A percentile compares a stretch with the other conserved stretches of the same genome.
Evolutionary conservation across 2,888 invertebrate genomes (phyloP).

Genomic region (Tetramorium bicarinatum): DNA sequence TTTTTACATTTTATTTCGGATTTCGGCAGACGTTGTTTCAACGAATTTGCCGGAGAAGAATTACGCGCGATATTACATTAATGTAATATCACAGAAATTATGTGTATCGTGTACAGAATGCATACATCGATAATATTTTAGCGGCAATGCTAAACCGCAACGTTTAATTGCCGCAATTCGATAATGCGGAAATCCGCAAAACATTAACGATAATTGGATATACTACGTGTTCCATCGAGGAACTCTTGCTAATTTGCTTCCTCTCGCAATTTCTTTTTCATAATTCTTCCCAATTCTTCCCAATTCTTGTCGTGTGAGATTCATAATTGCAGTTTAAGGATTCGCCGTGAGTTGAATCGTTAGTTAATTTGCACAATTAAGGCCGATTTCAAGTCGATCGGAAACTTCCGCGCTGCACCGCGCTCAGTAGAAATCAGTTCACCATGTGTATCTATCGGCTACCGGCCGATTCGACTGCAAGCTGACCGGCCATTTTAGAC

Average conservation of each 20-base stretch:
- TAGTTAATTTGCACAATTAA: conserved; percentile 24
- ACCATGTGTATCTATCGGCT: background rate
- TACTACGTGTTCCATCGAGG: background rate
- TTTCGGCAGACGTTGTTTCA: background rate
- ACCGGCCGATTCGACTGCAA: conserved; percentile 12
- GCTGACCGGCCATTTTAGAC: conserved; percentile 41
- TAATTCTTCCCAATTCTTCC: background rate
- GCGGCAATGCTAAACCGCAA: conserved; percentile 20
- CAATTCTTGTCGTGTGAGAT: background rate
- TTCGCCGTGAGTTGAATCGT: background rate
- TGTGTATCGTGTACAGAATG: background rate
- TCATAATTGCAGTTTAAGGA: conserved; percentile 6
- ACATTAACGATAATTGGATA: conserved; percentile 18
- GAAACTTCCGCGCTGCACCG: background rate
- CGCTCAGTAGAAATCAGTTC: background rate
- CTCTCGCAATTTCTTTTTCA: background rate
- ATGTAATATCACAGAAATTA: conserved; percentile 25
- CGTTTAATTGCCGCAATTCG: conserved; percentile 12
- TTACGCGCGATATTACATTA: background rate
- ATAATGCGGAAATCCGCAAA: conserved; percentile 26
- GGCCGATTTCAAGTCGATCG: conserved; percentile 6
- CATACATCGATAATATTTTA: conserved; percentile 13
- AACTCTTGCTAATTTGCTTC: background rate
- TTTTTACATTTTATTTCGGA: background rate
- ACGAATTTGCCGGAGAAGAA: background rate